phyloP scores from a whole-genome alignment of 2,113 vertebrate genomes.

The Aythya baeri region DNA sequence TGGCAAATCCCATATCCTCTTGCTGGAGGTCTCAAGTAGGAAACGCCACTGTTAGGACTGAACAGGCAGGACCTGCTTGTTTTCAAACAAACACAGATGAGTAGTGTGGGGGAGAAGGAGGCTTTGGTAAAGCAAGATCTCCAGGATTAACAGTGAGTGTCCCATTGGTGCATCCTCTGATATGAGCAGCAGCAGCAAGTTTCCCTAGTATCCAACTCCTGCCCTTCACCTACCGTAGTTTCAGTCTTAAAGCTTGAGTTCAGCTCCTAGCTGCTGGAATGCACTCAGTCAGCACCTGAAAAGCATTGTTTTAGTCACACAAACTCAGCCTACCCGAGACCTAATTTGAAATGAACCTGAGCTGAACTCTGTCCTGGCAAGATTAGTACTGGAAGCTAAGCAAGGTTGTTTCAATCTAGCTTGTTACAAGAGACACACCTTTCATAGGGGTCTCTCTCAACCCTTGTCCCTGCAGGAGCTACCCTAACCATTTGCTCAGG shows the following conservation, averaged over 20 bases:
- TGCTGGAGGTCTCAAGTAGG: neutral
- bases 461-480: neutral
- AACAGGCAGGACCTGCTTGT: neutral
- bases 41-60: neutral
- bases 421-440: accelerated
- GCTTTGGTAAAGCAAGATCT: neutral
- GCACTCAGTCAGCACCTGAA: neutral
- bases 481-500: neutral
- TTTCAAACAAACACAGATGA: neutral
- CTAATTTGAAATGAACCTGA: neutral
- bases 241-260: neutral
- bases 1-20: neutral
- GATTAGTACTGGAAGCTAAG: neutral
- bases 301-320: neutral
- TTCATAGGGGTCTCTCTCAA: neutral
- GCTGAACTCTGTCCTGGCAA: neutral
- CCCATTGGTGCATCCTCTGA: neutral
- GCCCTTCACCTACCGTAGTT: neutral
- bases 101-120: accelerated
- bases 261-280: neutral
- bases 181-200: neutral
- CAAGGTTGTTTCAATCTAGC: neutral
- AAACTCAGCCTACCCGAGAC: neutral
- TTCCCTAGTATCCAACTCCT: neutral
- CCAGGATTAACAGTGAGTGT: neutral